Evolutionary conservation across 2,888 invertebrate species (phyloP).

Genomic region (Xylota sylvarum): DNA sequence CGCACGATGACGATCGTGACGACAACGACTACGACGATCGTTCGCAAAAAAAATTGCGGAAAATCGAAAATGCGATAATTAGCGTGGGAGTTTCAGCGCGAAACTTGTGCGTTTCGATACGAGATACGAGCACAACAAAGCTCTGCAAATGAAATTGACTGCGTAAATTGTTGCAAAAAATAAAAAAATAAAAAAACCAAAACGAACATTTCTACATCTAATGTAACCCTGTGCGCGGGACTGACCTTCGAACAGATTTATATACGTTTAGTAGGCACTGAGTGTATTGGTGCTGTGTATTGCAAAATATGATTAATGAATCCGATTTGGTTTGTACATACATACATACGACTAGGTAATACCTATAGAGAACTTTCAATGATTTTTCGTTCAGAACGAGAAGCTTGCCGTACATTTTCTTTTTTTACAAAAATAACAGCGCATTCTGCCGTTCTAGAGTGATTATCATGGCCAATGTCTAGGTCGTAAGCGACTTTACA

Average conservation of each 20-base stretch:
- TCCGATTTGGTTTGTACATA: slow-evolving; percentile 44
- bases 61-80: slow-evolving; percentile 35
- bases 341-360: no score
- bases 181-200: neutral
- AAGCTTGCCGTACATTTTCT: slow-evolving; percentile 7
- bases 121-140: slow-evolving; percentile 15
- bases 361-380: slow-evolving; percentile 46
- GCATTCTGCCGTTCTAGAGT: slow-evolving; percentile 73
- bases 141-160: slow-evolving; percentile 7
- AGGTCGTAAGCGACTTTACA: slow-evolving; percentile 69
- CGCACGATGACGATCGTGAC: slow-evolving; percentile 22
- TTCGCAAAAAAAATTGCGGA: slow-evolving; percentile 27
- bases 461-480: slow-evolving; percentile 77
- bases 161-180: slow-evolving; percentile 51
- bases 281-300: slow-evolving; percentile 20
- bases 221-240: slow-evolving; percentile 58
- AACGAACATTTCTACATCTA: slow-evolving; percentile 7
- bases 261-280: slow-evolving; percentile 43
- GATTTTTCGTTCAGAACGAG: slow-evolving; percentile 19
- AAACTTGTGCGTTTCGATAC: slow-evolving; percentile 29
- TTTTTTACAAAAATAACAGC: slow-evolving; percentile 61
- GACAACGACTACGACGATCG: slow-evolving; percentile 6
- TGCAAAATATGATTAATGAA: slow-evolving; percentile 73
- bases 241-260: slow-evolving; percentile 71
- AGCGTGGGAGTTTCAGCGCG: slow-evolving; percentile 60